Evolutionary conservation across 2,888 invertebrate genomes (phyloP), one percentile per base, ranked within the genome.

Genomic region (Cheiracanthium punctorium): DNA sequence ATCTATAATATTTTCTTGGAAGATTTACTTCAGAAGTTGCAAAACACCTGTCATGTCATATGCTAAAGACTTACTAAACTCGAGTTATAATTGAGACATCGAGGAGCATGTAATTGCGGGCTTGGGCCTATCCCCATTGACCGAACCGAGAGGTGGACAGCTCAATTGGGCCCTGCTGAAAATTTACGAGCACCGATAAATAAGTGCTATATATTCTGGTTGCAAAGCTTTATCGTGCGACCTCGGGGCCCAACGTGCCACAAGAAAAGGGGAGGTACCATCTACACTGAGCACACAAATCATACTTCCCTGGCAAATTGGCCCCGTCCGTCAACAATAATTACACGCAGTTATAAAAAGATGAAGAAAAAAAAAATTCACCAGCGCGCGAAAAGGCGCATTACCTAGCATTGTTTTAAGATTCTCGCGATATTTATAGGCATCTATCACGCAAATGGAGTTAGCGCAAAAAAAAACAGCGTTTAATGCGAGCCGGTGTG

Each of bases 261-360:
- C 33, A 32, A 73, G 52, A 58, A 71, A 80, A 65, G 79, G 86
- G 86, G 75, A 75, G 86, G 80, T 41, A 67, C 64, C 73, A 58
- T 52, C 75, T 33, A 80, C 86, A 80, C 80, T 80, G 72, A 32
- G 77, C 80, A 81, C 87, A 87, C 87, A 87, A 87, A 87, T 87
- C 87, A 87, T 87, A 86, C 81, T 58, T 58, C 20, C 71, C 70
- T 52, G 64, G 81, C 76, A 87, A 81, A 81, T 81, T 87, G 81
- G 81, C 64, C 81, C 80, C 77, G 76, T 81, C 87, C 87, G 87
- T 87, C 87, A 87, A 87, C 87, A 87, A 81, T 87, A 87, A 87
- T 87, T 87, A 87, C 87, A 81, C 76, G 72, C 87, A 87, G 86
- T 80, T 80, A 85, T 71, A 82, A 76, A 32, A 58, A 71, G 76